These are phyloP conservation scores for Drosophila buzzatii DNA, from an alignment of 2,888 invertebrate species.

Conservation along the genomic window DNA sequence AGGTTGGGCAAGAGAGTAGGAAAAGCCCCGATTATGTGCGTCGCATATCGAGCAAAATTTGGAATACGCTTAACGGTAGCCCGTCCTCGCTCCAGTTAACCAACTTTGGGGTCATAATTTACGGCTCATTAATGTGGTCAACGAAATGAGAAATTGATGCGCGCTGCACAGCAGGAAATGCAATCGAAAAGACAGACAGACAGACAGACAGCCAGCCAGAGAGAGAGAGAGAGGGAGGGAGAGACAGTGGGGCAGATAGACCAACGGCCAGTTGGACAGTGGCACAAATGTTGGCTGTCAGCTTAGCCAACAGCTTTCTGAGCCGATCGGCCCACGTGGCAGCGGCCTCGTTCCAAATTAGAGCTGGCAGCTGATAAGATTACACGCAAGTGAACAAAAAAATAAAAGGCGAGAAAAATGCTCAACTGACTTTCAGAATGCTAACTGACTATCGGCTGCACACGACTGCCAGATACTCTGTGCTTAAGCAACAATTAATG, in stretches of 20 bases:
- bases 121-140: slow-evolving; percentile 75
- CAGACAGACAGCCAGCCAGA: neutral
- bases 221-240: slow-evolving; percentile 7
- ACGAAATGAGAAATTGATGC: slow-evolving; percentile 66
- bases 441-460: neutral
- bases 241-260: slow-evolving; percentile 24
- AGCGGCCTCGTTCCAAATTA: slow-evolving; percentile 56
- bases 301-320: slow-evolving; percentile 38
- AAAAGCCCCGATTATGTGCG: slow-evolving; percentile 3
- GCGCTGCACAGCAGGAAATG: slow-evolving; percentile 66
- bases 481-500: neutral
- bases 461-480: slow-evolving; percentile 17
- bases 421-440: neutral
- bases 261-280: slow-evolving; percentile 30
- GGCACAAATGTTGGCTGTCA: slow-evolving; percentile 27
- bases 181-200: slow-evolving; percentile 28
- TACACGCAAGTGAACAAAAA: slow-evolving; percentile 14
- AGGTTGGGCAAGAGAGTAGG: neutral
- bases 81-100: slow-evolving; percentile 66
- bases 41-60: slow-evolving; percentile 11
- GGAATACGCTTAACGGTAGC: slow-evolving; percentile 13
- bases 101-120: slow-evolving; percentile 69
- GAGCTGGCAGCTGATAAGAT: slow-evolving; percentile 50
- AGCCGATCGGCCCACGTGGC: slow-evolving; percentile 51
- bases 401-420: neutral